A percentile compares a stretch with the other conserved stretches of the same genome.
These are phyloP conservation scores for Tenthredo distinguenda DNA, from an alignment of 2,888 invertebrate species.

Conservation along the genomic window DNA sequence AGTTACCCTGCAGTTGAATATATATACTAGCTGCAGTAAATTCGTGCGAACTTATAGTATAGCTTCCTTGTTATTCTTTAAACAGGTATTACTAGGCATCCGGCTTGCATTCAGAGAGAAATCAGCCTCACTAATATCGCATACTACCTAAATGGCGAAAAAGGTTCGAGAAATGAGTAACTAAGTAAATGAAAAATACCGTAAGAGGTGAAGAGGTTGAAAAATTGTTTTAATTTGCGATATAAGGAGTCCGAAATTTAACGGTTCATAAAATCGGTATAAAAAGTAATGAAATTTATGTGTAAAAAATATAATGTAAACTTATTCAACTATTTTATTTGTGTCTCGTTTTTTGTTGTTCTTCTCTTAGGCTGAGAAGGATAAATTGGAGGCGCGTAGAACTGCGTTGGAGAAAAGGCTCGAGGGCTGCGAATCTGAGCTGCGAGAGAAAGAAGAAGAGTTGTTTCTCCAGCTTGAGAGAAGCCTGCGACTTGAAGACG, in stretches of 20 bases:
- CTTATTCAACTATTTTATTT: background rate
- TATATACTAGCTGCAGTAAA: background rate
- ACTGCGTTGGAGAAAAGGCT: constrained; percentile 79
- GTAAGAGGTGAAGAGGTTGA: background rate
- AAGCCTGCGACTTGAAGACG: constrained; percentile 81
- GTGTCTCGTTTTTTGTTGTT: background rate
- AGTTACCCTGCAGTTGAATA: constrained; percentile 19
- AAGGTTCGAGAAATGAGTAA: background rate
- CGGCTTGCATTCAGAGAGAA: background rate
- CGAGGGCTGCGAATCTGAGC: constrained; percentile 80
- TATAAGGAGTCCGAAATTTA: background rate
- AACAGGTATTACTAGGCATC: background rate
- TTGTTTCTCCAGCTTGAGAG: constrained; percentile 82
- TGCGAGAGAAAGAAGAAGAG: constrained; percentile 83
- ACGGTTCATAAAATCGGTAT: constrained; percentile 3
- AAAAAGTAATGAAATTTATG: background rate
- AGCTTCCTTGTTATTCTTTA: background rate
- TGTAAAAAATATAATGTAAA: background rate
- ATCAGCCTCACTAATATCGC: background rate
- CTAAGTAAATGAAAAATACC: background rate
- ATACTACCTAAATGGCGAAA: background rate
- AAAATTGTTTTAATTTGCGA: background rate
- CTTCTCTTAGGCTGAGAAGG: constrained; percentile 80
- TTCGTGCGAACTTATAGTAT: constrained; percentile 9
- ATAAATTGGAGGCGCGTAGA: constrained; percentile 80